These are phyloP conservation scores for Hylaeus volcanicus DNA, from an alignment of 1,140 invertebrate species.

Conservation along the genomic window DNA sequence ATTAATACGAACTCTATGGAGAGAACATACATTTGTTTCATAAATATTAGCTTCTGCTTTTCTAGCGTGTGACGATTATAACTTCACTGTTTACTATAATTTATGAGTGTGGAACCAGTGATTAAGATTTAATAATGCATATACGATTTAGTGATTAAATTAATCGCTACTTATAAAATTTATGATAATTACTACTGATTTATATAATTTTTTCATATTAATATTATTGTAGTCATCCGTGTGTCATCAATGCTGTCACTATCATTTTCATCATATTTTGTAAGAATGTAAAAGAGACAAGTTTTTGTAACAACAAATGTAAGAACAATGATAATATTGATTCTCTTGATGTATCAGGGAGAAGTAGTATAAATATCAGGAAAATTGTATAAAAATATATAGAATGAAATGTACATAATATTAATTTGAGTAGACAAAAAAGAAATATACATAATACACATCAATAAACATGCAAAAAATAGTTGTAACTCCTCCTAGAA, in stretches of 20 bases:
- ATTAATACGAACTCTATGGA: conserved; percentile 23
- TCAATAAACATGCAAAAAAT: conserved; percentile 48
- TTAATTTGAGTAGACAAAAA: conserved; percentile 47
- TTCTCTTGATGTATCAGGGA: conserved; percentile 50
- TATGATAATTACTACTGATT: conserved; percentile 52
- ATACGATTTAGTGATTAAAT: conserved; percentile 55
- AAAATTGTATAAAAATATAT: conserved; percentile 71
- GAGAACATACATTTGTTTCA: conserved; percentile 33
- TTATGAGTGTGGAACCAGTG: conserved; percentile 54
- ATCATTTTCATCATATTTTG: conserved; percentile 53
- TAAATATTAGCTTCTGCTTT: conserved; percentile 40
- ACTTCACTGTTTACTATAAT: conserved; percentile 45
- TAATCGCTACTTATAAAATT: conserved; percentile 51
- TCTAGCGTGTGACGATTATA: conserved; percentile 42
- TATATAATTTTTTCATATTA: conserved; percentile 62
- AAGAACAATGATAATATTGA: conserved; percentile 44
- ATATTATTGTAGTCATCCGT: conserved; percentile 56
- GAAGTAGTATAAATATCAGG: conserved; percentile 52
- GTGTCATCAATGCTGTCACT: conserved; percentile 42
- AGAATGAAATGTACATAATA: conserved; percentile 53
- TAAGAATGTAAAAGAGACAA: conserved; percentile 50
- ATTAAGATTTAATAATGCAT: conserved; percentile 41
- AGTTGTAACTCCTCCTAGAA: conserved; percentile 49
- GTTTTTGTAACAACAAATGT: conserved; percentile 58
- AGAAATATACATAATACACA: conserved; percentile 41